A percentile compares a stretch with the other conserved stretches of the same genome.
These are phyloP conservation scores for Drosophila serrata DNA, from an alignment of 1,140 invertebrate species.

Conservation along the genomic window DNA sequence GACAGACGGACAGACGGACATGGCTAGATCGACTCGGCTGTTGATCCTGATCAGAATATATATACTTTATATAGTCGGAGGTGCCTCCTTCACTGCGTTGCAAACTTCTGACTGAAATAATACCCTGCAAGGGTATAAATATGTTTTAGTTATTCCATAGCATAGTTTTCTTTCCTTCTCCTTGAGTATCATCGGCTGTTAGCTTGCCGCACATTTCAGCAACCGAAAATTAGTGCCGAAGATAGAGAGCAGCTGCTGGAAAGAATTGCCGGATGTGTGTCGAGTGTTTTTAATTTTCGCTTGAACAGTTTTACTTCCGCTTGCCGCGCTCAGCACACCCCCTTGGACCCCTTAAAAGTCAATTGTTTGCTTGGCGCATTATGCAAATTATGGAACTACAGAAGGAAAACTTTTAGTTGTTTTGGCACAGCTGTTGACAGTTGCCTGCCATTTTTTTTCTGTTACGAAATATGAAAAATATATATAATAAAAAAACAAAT, in stretches of 20 bases:
- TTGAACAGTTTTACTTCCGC: constrained; percentile 34
- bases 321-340: no score
- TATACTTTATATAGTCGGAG: no score
- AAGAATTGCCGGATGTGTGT: constrained; percentile 40
- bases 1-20: no score
- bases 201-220: constrained; percentile 9
- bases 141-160: not conserved
- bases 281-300: constrained; percentile 56
- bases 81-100: no score
- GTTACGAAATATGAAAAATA: not conserved
- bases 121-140: no score
- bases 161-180: not conserved
- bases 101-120: no score
- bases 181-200: not conserved
- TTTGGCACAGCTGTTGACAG: constrained; percentile 41
- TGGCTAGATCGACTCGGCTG: no score
- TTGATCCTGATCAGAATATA: no score
- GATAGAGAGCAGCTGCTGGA: constrained; percentile 28
- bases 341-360: constrained; percentile 19
- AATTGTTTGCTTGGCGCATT: constrained; percentile 54
- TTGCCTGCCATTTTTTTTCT: constrained; percentile 18
- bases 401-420: constrained; percentile 43
- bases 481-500: constrained; percentile 3
- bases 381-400: constrained; percentile 56
- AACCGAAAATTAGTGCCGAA: constrained; percentile 16